phyloP scores from a whole-genome alignment of 2,797 vertebrate species.

The Melanotaenia parkinsoni region DNA sequence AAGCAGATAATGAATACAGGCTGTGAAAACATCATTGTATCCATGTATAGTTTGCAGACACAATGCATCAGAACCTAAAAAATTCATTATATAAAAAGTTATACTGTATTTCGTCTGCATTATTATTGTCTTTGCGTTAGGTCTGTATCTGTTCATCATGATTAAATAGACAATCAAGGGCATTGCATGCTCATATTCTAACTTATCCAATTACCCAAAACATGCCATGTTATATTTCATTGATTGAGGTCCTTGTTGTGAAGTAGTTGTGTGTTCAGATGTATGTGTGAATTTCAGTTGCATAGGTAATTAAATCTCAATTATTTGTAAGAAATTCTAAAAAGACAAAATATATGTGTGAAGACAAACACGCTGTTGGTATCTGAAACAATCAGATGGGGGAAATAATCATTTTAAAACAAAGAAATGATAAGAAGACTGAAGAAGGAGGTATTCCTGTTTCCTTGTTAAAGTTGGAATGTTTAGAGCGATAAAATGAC shows the following conservation, averaged over 20 bases:
- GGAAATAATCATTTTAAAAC: background rate
- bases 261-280: background rate
- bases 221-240: background rate
- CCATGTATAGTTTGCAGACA: conserved; percentile 31
- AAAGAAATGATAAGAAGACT: background rate
- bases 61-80: conserved; percentile 52
- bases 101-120: conserved; percentile 48
- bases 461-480: conserved; percentile 38
- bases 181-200: background rate
- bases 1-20: conserved; percentile 29
- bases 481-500: conserved; percentile 42
- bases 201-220: too few species aligned
- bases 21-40: conserved; percentile 28
- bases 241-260: background rate
- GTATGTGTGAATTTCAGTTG: background rate
- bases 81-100: conserved; percentile 12
- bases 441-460: conserved; percentile 12
- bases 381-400: background rate
- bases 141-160: conserved; percentile 18
- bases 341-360: background rate
- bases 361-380: conserved; percentile 4
- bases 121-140: conserved; percentile 35
- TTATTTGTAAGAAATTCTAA: background rate
- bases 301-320: background rate
- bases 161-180: background rate